A percentile compares a stretch with the other conserved stretches of the same genome.
Conservation (phyloP, 2,797 vertebrate genomes). For the Poecile montanus region DNA sequence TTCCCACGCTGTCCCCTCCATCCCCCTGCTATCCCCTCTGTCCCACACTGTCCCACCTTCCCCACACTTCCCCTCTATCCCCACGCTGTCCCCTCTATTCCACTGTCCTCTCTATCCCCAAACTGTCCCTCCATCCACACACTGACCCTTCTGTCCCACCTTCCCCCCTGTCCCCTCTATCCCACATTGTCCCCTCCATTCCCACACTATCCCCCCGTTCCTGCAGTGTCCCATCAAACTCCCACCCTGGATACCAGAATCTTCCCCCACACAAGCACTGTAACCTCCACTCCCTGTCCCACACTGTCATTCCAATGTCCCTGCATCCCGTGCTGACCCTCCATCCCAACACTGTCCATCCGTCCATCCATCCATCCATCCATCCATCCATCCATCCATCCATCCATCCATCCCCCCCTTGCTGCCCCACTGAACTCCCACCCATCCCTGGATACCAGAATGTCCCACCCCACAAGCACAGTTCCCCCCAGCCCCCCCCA, state of each 20-base stretch:
- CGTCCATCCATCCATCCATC: not conserved
- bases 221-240: not conserved
- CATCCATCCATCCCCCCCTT: no score
- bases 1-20: not conserved
- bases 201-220: not conserved
- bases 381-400: not conserved
- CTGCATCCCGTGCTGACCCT: not conserved
- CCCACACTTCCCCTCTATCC: not conserved
- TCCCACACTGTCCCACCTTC: not conserved
- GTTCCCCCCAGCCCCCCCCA: not conserved
- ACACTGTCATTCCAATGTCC: not conserved
- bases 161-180: not conserved
- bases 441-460: not conserved
- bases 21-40: not conserved
- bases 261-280: not conserved
- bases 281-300: not conserved
- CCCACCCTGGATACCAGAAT: not conserved
- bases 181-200: not conserved
- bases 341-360: no score
- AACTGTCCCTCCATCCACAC: fast-evolving
- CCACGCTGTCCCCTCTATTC: not conserved
- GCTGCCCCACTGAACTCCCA: not conserved
- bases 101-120: not conserved
- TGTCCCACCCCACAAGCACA: not conserved
- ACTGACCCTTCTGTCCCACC: not conserved